Base-by-base conservation (phyloP, 2,888 invertebrate species). In the Conchocele bisecta region DNA sequence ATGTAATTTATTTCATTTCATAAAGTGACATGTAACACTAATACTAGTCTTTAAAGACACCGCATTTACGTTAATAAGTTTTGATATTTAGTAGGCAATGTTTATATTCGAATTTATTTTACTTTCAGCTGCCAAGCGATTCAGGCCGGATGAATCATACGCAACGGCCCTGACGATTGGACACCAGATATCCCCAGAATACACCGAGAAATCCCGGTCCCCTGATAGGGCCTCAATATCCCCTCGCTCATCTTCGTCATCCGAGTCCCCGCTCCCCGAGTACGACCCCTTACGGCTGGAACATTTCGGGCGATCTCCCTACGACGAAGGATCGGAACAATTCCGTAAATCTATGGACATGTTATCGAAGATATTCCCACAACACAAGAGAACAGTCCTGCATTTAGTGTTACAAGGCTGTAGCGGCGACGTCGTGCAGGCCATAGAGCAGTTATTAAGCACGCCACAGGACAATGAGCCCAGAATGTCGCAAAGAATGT, bases 371-470 rank as follows among this genome's bases (percentile, higher is more conserved):
- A 96, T 98, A 0, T 98, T 98, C 89, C 98, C 98, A 0, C 94
- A 95, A 82, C 94, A 96, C 82, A 94, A 97, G 82, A 93, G 96
- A 48, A 94, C 94, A 54, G 96, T 97, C 86, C 95, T 98, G 0
- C 97, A 98, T 89, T 93, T 95, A 5, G 94, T 96, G 50, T 92
- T 98, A n/a, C 94, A 95, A 78, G 93, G 95, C 73, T 96, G 95
- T 90, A 94, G 95, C 91, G 97, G 97, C 0, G 97, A 98, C 89
- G 95, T 97, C 0, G 94, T 98, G 0, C 95, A 96, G 82, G 97
- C 98, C 0, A 97, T 98, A 94, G 98, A 98, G 89, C 94, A 95
- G 88, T 94, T 98, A 93, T 83, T 91, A 35, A 87, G 82, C 79
- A 85, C 84, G 61, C 86, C 87, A 66, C 58, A 22, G 2, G 60